Percentiles rank a stretch among this genome's conserved stretches.
phyloP scores from a whole-genome alignment of 2,888 invertebrate species.

The Euzetes globulus region DNA sequence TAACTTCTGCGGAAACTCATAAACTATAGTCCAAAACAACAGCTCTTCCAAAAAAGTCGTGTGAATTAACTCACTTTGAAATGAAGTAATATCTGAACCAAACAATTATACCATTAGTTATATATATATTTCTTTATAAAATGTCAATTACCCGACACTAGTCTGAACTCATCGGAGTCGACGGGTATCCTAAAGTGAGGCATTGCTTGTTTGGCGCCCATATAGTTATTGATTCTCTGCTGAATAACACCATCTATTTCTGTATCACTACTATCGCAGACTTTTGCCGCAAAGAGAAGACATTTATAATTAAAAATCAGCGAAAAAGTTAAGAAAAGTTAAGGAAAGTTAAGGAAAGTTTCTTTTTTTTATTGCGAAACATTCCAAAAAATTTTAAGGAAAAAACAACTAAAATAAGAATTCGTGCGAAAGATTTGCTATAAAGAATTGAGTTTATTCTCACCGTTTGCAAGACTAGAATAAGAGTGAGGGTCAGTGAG shows the following conservation, averaged over 20 bases:
- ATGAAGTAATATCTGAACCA: constrained; percentile 29
- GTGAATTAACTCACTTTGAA: constrained; percentile 59
- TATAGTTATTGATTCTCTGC: constrained; percentile 18
- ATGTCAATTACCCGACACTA: constrained; percentile 4
- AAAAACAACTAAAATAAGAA: neutral
- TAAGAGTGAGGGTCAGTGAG: constrained; percentile 74
- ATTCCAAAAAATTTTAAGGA: neutral
- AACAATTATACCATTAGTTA: constrained; percentile 11
- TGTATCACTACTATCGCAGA: constrained; percentile 18
- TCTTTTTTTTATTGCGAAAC: no score
- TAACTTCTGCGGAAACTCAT: constrained; percentile 93
- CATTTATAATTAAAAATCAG: neutral
- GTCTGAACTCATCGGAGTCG: constrained; percentile 15
- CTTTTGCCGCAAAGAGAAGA: neutral
- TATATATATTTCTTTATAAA: neutral
- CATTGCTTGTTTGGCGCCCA: constrained; percentile 8
- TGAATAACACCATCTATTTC: constrained; percentile 5
- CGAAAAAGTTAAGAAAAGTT: neutral
- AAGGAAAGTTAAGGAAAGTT: no score
- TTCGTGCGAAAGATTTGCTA: neutral
- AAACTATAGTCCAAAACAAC: constrained; percentile 92
- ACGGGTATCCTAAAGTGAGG: constrained; percentile 7
- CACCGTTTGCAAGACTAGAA: constrained; percentile 45
- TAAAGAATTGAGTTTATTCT: constrained; percentile 22
- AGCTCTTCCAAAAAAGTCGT: constrained; percentile 84